A percentile compares a stretch with the other conserved stretches of the same genome.
Evolutionary conservation across 2,113 vertebrate genomes (phyloP).

Genomic region (Mellivora capensis): DNA sequence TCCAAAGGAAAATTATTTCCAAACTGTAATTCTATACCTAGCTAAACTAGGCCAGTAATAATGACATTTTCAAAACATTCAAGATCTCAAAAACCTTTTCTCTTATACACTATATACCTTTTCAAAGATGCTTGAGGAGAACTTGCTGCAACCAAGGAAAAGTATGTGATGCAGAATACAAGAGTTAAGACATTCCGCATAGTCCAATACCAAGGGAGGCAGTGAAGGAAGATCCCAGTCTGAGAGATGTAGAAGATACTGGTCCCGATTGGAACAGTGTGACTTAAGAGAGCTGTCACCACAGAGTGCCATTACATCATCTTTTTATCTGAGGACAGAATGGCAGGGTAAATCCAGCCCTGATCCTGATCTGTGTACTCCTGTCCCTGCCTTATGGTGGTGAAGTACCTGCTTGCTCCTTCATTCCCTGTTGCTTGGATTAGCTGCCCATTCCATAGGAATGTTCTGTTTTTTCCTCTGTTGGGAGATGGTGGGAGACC

Average conservation of each 20-base stretch:
- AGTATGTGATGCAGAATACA: background rate
- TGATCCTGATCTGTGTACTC: background rate
- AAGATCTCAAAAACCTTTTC: background rate
- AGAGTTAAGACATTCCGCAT: background rate
- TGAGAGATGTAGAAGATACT: background rate
- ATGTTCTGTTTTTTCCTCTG: background rate
- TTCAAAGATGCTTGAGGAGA: background rate
- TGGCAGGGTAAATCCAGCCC: background rate
- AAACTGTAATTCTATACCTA: background rate
- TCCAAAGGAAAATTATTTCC: conserved; percentile 3
- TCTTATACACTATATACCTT: background rate
- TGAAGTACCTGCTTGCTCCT: background rate
- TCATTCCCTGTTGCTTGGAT: background rate
- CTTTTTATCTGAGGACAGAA: background rate
- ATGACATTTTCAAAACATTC: background rate
- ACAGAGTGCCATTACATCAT: background rate
- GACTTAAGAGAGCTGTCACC: background rate
- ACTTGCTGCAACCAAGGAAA: background rate
- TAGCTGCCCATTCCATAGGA: background rate
- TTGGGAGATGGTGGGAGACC: background rate
- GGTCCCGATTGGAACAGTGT: background rate
- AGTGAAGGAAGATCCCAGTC: background rate
- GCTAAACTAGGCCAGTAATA: background rate
- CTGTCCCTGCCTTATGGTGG: background rate
- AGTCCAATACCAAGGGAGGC: background rate